Conservation (phyloP, 2,113 vertebrate genomes). For the Ailurus styani region DNA sequence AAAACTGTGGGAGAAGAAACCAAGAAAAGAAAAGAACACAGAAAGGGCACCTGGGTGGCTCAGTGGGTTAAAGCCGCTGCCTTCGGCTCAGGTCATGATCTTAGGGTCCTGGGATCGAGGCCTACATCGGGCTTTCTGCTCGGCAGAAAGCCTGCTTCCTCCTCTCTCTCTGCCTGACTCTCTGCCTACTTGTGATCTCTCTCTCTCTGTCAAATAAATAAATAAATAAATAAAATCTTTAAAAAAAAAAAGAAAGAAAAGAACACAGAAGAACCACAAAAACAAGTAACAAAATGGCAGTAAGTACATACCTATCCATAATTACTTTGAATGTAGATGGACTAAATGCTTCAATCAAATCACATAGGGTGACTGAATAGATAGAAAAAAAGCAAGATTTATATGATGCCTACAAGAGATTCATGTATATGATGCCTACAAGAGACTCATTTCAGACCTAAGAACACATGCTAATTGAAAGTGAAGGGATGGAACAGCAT, state of each 20-base stretch:
- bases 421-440: not conserved
- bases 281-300: not conserved
- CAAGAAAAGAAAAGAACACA: not conserved
- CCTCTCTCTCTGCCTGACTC: no score
- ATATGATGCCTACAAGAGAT: not conserved
- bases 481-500: not conserved
- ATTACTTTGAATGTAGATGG: not conserved
- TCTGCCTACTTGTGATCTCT: no score
- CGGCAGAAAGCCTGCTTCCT: no score
- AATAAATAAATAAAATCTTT: no score
- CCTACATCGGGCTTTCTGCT: no score
- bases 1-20: not conserved
- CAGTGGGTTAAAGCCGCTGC: no score
- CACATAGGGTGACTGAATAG: not conserved
- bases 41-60: no score
- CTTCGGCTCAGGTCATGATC: no score
- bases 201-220: no score
- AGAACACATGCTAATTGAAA: not conserved
- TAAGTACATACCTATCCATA: not conserved
- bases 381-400: not conserved
- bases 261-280: not conserved
- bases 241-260: not conserved
- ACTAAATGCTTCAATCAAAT: not conserved
- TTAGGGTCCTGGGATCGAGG: no score
- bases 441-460: not conserved